A percentile compares a stretch with the other conserved stretches of the same genome.
Conservation (phyloP, 64 coral and sea anemone species). For the Montipora capricornis region DNA sequence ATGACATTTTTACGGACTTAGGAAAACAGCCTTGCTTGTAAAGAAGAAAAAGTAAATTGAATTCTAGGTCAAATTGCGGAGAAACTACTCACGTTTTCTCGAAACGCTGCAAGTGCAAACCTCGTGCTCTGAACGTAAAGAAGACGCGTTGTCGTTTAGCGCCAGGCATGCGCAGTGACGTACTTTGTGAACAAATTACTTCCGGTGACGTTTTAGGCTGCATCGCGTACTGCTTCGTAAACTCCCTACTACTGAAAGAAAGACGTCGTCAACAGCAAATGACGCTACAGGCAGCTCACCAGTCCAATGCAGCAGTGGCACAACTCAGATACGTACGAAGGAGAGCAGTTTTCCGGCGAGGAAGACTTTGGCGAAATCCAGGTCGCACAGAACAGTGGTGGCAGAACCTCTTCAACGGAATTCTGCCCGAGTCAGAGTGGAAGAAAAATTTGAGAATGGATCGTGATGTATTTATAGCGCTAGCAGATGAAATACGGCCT, state of each 20-base stretch:
- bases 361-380: slow-evolving; percentile 39
- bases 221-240: too few species aligned
- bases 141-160: too few species aligned
- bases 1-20: too few species aligned
- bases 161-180: too few species aligned
- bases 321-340: slow-evolving; percentile 39
- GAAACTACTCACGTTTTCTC: too few species aligned
- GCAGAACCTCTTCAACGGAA: slow-evolving; percentile 55
- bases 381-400: slow-evolving; percentile 65
- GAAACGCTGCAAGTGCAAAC: too few species aligned
- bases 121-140: too few species aligned
- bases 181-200: too few species aligned
- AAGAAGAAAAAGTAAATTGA: too few species aligned
- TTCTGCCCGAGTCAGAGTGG: slow-evolving; percentile 58
- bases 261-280: slow-evolving; percentile 16
- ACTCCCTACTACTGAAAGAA: neutral
- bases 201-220: too few species aligned
- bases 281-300: neutral
- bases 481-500: slow-evolving; percentile 49
- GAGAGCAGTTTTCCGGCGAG: slow-evolving; percentile 38
- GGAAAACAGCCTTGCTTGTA: too few species aligned
- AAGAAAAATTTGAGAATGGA: slow-evolving; percentile 69
- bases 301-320: slow-evolving; percentile 35
- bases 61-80: too few species aligned
- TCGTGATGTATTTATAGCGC: slow-evolving; percentile 41